Percentiles rank a stretch among this genome's conserved stretches.
phyloP scores from a whole-genome alignment of 2,888 invertebrate species.

The Yponomeuta sedellus region DNA sequence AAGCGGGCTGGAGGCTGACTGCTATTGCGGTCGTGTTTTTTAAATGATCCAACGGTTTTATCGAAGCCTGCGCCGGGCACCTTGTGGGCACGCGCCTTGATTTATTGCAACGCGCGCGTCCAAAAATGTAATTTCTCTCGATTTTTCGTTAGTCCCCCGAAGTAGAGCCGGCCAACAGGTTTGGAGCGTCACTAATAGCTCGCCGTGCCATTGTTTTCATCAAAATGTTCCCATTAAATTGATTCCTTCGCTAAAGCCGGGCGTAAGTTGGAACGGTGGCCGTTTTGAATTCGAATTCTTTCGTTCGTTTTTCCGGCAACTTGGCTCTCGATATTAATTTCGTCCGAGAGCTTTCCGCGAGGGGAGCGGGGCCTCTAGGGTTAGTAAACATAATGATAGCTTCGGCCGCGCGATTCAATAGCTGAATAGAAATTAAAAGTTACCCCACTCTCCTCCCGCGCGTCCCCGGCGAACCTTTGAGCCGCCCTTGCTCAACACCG shows the following conservation, averaged over 20 bases:
- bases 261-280: neutral
- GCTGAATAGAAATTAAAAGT: constrained; percentile 72
- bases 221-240: constrained; percentile 2
- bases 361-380: constrained; percentile 45
- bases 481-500: constrained; percentile 42
- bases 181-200: neutral
- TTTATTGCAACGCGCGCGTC: constrained; percentile 24
- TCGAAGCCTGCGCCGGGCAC: constrained; percentile 26
- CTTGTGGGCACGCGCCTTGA: constrained; percentile 30
- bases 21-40: constrained; percentile 38
- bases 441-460: constrained; percentile 38
- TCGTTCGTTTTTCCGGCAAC: neutral
- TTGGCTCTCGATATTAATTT: constrained; percentile 41
- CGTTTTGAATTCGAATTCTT: neutral
- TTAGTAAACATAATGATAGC: constrained; percentile 72
- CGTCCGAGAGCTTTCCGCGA: constrained; percentile 49
- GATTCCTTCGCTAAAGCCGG: neutral
- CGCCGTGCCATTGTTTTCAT: neutral
- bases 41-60: constrained; percentile 36
- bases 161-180: neutral
- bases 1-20: constrained; percentile 13
- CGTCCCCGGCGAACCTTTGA: constrained; percentile 42
- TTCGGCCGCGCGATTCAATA: constrained; percentile 70
- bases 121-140: constrained; percentile 12
- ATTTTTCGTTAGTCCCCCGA: constrained; percentile 2